phyloP scores from a whole-genome alignment of 2,113 vertebrate genomes.

The Channa argus region DNA sequence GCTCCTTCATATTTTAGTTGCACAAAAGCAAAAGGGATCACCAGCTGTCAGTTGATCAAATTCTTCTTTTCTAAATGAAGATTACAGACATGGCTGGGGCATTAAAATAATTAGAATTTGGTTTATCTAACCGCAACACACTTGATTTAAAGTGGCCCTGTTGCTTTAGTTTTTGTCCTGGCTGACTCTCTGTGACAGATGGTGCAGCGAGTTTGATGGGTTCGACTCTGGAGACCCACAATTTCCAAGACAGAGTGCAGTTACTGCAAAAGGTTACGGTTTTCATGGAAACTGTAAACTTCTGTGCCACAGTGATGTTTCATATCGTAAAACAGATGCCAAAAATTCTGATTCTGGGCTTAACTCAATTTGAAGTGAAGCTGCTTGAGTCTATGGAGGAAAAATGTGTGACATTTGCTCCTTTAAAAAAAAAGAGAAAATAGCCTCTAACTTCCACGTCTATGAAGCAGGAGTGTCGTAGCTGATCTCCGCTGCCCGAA shows the following conservation, averaged over 20 bases:
- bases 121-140: too few species aligned
- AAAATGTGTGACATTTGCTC: not conserved
- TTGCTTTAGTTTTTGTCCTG: not conserved
- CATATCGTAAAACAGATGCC: not conserved
- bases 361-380: not conserved
- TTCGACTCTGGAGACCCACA: too few species aligned
- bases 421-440: too few species aligned
- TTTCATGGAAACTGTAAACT: not conserved
- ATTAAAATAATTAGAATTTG: too few species aligned
- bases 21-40: too few species aligned
- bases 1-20: too few species aligned
- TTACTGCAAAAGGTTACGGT: not conserved
- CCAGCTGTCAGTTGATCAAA: too few species aligned
- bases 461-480: conserved; percentile 10
- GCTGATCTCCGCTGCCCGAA: not conserved
- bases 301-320: not conserved
- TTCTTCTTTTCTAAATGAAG: too few species aligned
- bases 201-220: too few species aligned
- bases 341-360: not conserved
- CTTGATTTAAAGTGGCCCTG: too few species aligned
- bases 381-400: conserved; percentile 1
- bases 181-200: too few species aligned
- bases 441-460: not conserved
- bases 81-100: too few species aligned
- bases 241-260: not conserved